phyloP scores from a whole-genome alignment of 2,113 vertebrate species.

The Acanthisitta chloris region DNA sequence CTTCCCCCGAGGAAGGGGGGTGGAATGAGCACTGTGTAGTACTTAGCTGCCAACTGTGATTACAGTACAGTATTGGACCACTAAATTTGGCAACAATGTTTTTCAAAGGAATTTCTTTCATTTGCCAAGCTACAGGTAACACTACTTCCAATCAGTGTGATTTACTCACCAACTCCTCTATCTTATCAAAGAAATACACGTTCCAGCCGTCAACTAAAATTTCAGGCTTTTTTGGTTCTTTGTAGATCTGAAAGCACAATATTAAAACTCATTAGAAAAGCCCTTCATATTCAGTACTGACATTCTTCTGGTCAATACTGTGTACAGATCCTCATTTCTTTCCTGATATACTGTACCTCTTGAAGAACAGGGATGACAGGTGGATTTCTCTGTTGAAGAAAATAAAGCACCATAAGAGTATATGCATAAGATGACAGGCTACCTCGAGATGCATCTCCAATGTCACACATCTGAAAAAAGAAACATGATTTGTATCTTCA shows the following conservation, averaged over 20 bases:
- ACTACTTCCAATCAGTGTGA: background rate
- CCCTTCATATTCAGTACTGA: background rate
- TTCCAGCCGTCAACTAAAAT: constrained; percentile 91
- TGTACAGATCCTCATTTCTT: background rate
- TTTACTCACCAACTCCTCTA: constrained; percentile 82
- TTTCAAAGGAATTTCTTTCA: background rate
- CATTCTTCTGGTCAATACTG: background rate
- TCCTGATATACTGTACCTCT: constrained; percentile 77
- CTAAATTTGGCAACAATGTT: background rate
- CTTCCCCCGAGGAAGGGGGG: background rate
- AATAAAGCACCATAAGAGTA: constrained; percentile 96
- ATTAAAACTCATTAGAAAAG: constrained; percentile 41
- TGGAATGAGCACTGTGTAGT: background rate
- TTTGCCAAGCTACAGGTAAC: background rate
- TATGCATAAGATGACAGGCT: constrained; percentile 95
- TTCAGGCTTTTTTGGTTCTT: constrained; percentile 85
- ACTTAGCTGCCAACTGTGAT: background rate
- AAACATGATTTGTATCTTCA: background rate
- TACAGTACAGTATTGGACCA: background rate
- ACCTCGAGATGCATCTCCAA: constrained; percentile 92
- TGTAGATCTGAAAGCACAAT: constrained; percentile 81
- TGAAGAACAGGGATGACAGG: constrained; percentile 93
- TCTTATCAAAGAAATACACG: constrained; percentile 89
- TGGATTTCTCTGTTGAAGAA: constrained; percentile 89
- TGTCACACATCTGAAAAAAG: constrained; percentile 86